A percentile compares a stretch with the other conserved stretches of the same genome.
Evolutionary conservation across 2,113 vertebrate species (phyloP).

Genomic region (Colaptes auratus): DNA sequence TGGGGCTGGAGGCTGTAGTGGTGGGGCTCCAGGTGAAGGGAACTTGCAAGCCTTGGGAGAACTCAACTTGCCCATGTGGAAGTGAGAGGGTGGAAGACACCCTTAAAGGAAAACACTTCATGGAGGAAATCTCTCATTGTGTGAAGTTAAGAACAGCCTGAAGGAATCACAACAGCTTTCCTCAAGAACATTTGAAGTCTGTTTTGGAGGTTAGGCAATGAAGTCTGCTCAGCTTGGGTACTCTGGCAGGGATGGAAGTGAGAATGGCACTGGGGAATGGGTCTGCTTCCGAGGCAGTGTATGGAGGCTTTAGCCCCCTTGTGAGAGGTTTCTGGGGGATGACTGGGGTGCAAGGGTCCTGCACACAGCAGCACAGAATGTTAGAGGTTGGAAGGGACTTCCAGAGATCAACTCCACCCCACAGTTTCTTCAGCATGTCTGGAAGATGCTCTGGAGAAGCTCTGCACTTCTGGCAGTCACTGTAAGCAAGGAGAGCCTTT

Average conservation of each 20-base stretch:
- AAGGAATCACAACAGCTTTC: not conserved
- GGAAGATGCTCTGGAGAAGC: not conserved
- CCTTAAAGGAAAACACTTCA: not conserved
- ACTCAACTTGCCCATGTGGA: not conserved
- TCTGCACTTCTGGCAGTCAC: not conserved
- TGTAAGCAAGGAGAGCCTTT: not conserved
- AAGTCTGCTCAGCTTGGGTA: not conserved
- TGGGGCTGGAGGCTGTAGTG: not conserved
- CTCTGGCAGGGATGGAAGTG: not conserved
- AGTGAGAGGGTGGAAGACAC: not conserved
- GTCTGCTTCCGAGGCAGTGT: not conserved
- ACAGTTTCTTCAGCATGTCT: rapidly evolving
- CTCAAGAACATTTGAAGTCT: not conserved
- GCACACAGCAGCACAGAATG: not conserved
- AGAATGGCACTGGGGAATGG: not conserved
- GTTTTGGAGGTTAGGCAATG: not conserved
- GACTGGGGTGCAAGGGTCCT: not conserved
- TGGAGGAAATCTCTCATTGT: not conserved
- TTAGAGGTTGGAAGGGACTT: not conserved
- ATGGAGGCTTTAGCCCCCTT: not conserved
- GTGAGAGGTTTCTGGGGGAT: not conserved
- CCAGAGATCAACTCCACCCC: not conserved
- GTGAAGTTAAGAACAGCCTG: not conserved
- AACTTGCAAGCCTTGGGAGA: not conserved
- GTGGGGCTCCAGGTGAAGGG: not conserved